Evolutionary conservation across 2,113 vertebrate genomes (phyloP).

Genomic region (Mesocricetus auratus): DNA sequence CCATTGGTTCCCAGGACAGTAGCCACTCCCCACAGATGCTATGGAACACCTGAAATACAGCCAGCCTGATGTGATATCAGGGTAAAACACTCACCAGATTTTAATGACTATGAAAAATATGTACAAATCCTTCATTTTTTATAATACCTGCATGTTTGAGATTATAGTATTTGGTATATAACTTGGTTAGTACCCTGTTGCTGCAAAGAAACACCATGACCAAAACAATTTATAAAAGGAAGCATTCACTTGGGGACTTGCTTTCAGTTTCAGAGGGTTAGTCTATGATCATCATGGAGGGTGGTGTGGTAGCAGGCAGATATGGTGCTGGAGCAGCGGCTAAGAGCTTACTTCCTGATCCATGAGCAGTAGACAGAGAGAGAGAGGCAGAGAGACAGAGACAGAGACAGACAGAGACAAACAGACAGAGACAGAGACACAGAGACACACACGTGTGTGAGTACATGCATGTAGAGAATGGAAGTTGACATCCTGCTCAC

Average conservation of each 20-base stretch:
- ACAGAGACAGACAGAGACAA: background rate
- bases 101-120: background rate
- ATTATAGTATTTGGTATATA: background rate
- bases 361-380: background rate
- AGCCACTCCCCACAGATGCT: background rate
- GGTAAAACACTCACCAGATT: background rate
- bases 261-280: background rate
- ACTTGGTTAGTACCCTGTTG: background rate
- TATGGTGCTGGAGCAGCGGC: background rate
- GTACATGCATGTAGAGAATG: background rate
- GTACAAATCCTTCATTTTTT: background rate
- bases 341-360: background rate
- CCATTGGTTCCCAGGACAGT: background rate
- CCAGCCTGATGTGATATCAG: background rate
- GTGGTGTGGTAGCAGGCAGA: background rate
- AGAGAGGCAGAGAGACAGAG: background rate
- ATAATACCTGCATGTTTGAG: background rate
- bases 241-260: background rate
- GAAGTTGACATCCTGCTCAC: background rate
- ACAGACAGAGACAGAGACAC: no score
- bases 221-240: background rate
- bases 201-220: background rate
- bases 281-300: background rate
- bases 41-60: background rate
- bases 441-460: no score